phyloP scores from a whole-genome alignment of 2,888 invertebrate genomes.

The Ophion costatus region DNA sequence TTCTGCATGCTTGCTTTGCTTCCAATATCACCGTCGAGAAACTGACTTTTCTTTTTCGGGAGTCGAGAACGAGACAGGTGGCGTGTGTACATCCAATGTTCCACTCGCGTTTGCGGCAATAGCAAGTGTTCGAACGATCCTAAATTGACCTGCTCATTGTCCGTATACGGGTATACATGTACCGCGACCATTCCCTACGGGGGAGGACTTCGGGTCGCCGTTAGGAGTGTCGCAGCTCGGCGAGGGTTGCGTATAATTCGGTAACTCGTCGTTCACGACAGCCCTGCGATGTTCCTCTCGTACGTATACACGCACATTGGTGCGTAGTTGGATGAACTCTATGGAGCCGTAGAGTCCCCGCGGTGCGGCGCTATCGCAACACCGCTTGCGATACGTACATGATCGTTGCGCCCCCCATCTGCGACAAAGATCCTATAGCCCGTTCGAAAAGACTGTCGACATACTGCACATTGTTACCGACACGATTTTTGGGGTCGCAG shows the following conservation, averaged over 20 bases:
- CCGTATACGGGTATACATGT: conserved; percentile 13
- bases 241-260: conserved; percentile 54
- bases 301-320: conserved; percentile 1
- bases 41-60: neutral
- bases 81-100: conserved; percentile 22
- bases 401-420: conserved; percentile 52
- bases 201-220: conserved; percentile 47
- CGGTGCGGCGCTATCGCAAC: conserved; percentile 49
- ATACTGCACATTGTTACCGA: conserved; percentile 58
- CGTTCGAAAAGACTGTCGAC: conserved; percentile 48
- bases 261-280: conserved; percentile 52
- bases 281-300: conserved; percentile 11
- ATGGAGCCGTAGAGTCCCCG: conserved; percentile 46
- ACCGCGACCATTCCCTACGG: conserved; percentile 56
- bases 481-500: conserved; percentile 4
- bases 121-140: conserved; percentile 48
- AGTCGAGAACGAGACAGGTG: conserved; percentile 38
- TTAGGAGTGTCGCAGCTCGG: conserved; percentile 55
- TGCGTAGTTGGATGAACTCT: neutral
- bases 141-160: conserved; percentile 15
- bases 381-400: conserved; percentile 51
- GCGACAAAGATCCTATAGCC: conserved; percentile 26
- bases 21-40: neutral
- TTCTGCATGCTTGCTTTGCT: too few relatives aligned
- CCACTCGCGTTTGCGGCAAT: conserved; percentile 21